A percentile compares a stretch with the other conserved stretches of the same genome.
Evolutionary conservation across 2,113 vertebrate genomes (phyloP).

Genomic region (Gopherus flavomarginatus): DNA sequence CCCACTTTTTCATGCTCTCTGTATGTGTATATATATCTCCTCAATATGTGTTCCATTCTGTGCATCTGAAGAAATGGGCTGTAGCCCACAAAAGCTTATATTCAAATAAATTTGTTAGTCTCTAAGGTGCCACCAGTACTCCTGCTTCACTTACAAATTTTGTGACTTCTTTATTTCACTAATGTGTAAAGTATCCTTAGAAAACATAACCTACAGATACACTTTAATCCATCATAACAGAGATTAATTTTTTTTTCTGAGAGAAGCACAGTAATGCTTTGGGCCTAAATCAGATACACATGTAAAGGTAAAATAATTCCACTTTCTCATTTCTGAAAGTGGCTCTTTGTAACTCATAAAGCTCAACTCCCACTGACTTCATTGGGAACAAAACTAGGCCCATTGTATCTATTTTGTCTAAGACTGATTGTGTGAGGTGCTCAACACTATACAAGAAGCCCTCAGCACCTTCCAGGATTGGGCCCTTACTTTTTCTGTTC

Average conservation of each 20-base stretch:
- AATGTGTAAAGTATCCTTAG: neutral
- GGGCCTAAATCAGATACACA: neutral
- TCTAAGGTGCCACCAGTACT: too few relatives aligned
- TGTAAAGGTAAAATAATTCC: neutral
- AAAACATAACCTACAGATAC: neutral
- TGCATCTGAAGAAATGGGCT: too few relatives aligned
- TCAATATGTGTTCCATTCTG: too few relatives aligned
- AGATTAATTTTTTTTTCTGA: neutral
- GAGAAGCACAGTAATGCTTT: neutral
- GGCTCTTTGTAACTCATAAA: constrained; percentile 14
- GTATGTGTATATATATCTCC: too few relatives aligned
- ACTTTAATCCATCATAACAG: neutral
- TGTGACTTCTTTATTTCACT: neutral
- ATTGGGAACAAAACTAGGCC: neutral
- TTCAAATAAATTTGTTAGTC: too few relatives aligned
- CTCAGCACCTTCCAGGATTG: constrained; percentile 47
- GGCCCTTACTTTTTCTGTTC: constrained; percentile 23
- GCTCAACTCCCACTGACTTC: neutral
- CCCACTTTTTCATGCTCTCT: too few relatives aligned
- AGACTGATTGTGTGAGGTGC: constrained; percentile 62
- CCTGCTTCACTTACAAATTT: neutral
- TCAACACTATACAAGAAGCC: constrained; percentile 56
- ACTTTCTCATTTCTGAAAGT: constrained; percentile 28
- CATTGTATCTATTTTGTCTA: constrained; percentile 11
- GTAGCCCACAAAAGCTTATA: too few relatives aligned